Conservation (phyloP, 2,113 vertebrate genomes). For the Polypterus bichir region DNA sequence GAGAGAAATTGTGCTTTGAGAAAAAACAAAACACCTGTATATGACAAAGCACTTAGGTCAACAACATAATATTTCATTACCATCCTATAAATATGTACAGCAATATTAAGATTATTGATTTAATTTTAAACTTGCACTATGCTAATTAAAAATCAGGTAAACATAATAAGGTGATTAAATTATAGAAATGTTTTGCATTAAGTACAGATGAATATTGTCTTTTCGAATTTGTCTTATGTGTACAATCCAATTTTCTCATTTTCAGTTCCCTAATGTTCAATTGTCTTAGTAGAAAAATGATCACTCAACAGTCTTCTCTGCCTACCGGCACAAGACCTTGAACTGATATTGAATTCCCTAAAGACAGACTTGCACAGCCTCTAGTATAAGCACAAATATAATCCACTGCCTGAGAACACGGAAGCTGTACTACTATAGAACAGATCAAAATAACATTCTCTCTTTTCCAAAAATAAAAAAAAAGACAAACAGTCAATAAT, state of each 20-base stretch:
- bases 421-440: neutral
- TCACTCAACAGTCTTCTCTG: constrained; percentile 6
- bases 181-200: neutral
- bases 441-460: too few relatives aligned
- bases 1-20: too few relatives aligned
- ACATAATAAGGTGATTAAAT: neutral
- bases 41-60: too few relatives aligned
- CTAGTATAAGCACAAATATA: constrained; percentile 14
- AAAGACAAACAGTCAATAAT: too few relatives aligned
- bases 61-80: too few relatives aligned
- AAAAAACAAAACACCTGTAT: too few relatives aligned
- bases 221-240: neutral
- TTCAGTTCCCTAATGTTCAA: neutral
- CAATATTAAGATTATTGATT: too few relatives aligned
- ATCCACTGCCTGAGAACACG: constrained; percentile 12
- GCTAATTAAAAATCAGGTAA: too few relatives aligned
- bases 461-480: too few relatives aligned
- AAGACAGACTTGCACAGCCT: constrained; percentile 5
- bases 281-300: constrained; percentile 1
- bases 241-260: neutral
- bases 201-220: neutral
- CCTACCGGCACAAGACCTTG: constrained; percentile 16
- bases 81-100: too few relatives aligned
- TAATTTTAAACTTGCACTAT: too few relatives aligned
- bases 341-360: constrained; percentile 22